A percentile compares a stretch with the other conserved stretches of the same genome.
phyloP scores from a whole-genome alignment of 1,140 invertebrate species.

The Aphaenogaster floridana region DNA sequence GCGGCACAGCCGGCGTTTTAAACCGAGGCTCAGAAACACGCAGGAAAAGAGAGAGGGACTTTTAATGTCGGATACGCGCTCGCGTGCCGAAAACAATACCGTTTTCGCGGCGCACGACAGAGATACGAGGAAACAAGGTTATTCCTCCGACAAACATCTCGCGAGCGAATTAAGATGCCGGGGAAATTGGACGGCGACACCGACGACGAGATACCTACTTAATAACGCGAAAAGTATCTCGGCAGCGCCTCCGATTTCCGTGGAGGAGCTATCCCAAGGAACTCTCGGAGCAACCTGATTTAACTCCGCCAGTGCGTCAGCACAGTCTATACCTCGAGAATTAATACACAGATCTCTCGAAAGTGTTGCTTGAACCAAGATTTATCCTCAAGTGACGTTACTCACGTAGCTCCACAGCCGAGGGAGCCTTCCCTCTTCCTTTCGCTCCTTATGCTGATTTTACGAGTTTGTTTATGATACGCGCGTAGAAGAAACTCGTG shows the following conservation, averaged over 20 bases:
- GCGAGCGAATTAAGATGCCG: not conserved
- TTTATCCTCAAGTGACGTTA: not conserved
- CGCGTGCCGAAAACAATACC: not conserved
- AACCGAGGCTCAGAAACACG: not conserved
- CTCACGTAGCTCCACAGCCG: not conserved
- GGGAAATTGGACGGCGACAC: not conserved
- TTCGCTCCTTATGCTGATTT: not conserved
- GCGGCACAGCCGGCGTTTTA: not conserved
- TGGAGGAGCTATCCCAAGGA: not conserved
- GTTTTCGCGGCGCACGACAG: not conserved
- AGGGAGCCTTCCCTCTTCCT: not conserved
- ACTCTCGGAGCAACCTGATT: conserved; percentile 11
- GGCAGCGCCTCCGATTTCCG: too few species aligned
- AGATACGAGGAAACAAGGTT: not conserved
- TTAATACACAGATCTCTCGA: conserved; percentile 25
- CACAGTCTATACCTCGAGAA: not conserved
- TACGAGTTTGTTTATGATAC: not conserved
- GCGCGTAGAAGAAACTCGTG: not conserved
- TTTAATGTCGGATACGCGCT: not conserved
- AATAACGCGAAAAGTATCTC: conserved; percentile 31
- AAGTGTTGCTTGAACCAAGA: conserved; percentile 18
- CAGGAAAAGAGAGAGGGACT: not conserved
- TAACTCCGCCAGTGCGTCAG: not conserved
- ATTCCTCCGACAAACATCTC: conserved; percentile 14
- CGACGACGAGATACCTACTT: not conserved